Percentiles rank a stretch among this genome's conserved stretches.
Evolutionary conservation across 2,797 vertebrate species (phyloP).

Genomic region (Eulemur albifrons): DNA sequence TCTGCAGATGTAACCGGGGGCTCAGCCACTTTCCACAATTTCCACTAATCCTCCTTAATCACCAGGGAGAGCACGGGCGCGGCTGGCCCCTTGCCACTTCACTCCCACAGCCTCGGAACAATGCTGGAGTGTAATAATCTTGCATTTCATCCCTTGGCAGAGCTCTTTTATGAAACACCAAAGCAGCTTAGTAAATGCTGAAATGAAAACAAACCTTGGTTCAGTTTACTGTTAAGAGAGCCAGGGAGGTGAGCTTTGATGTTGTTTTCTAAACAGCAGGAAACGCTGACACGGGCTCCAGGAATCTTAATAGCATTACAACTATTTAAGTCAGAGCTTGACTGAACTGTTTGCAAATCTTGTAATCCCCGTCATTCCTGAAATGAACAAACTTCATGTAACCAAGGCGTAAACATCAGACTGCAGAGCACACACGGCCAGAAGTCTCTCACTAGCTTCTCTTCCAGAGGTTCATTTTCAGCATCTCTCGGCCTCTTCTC

Average conservation of each 20-base stretch:
- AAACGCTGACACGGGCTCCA: slow-evolving; percentile 60
- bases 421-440: background rate
- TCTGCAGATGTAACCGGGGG: background rate
- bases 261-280: slow-evolving; percentile 27
- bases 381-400: slow-evolving; percentile 69
- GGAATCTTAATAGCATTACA: slow-evolving; percentile 79
- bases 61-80: slow-evolving; percentile 15
- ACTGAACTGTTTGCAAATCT: slow-evolving; percentile 74
- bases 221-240: slow-evolving; percentile 50
- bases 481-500: background rate
- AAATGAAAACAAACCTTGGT: slow-evolving; percentile 78
- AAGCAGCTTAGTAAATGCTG: slow-evolving; percentile 78
- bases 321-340: slow-evolving; percentile 73
- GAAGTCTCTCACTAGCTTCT: background rate
- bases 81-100: slow-evolving; percentile 45
- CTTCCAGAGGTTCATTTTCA: background rate
- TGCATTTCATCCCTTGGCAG: slow-evolving; percentile 69
- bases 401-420: slow-evolving; percentile 30
- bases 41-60: slow-evolving; percentile 62
- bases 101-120: slow-evolving; percentile 48
- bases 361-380: slow-evolving; percentile 53
- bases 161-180: slow-evolving; percentile 80
- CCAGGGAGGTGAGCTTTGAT: slow-evolving; percentile 58
- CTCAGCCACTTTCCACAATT: slow-evolving; percentile 4
- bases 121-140: slow-evolving; percentile 67